Evolutionary conservation across 1,140 invertebrate genomes (phyloP).

Genomic region (Zaprionus ghesquierei): DNA sequence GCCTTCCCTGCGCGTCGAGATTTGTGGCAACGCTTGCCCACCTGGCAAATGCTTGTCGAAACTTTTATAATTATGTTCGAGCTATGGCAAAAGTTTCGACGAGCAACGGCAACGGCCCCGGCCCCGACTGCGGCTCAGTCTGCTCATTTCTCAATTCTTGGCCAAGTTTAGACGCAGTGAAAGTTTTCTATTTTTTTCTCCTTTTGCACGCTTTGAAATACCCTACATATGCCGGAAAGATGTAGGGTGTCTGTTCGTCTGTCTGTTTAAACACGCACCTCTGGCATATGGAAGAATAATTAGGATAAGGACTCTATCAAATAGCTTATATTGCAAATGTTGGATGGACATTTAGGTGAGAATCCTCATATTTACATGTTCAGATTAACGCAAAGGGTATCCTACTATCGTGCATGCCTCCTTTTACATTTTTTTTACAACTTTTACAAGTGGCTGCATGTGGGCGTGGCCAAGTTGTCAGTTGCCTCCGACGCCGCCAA

Average conservation of each 20-base stretch:
- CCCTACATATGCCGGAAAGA: not conserved
- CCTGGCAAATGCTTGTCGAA: constrained; percentile 79
- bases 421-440: constrained; percentile 5
- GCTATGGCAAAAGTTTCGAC: constrained; percentile 77
- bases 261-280: no score
- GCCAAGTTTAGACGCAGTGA: constrained; percentile 68
- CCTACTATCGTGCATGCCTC: no score
- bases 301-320: no score
- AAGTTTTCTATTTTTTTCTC: constrained; percentile 55
- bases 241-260: not conserved
- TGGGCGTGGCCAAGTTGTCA: constrained; percentile 48
- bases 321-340: no score
- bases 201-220: constrained; percentile 4
- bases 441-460: constrained; percentile 45
- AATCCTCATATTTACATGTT: no score
- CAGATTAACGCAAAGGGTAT: no score
- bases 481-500: constrained; percentile 31
- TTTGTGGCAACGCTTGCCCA: constrained; percentile 52
- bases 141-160: constrained; percentile 56
- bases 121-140: not conserved
- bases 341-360: no score
- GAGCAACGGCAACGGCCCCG: constrained; percentile 10
- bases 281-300: no score
- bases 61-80: constrained; percentile 81
- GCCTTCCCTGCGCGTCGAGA: constrained; percentile 10